phyloP scores from a whole-genome alignment of 2,797 vertebrate genomes.

The Enteromius mattozi region DNA sequence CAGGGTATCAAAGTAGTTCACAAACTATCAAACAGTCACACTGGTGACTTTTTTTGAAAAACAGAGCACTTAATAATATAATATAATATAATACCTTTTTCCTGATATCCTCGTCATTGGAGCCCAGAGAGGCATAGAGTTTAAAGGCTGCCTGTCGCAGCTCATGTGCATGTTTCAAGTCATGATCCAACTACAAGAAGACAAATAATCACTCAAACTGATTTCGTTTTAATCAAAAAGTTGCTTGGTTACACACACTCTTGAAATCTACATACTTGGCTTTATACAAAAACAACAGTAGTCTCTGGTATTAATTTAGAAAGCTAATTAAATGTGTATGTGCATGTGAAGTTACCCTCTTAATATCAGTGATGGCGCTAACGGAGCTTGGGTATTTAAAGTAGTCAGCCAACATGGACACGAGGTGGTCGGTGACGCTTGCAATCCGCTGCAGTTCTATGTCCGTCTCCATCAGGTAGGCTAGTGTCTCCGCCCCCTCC shows the following conservation, averaged over 20 bases:
- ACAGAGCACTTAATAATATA: not conserved
- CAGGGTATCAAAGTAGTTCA: not conserved
- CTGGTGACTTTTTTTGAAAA: not conserved
- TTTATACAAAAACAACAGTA: not conserved
- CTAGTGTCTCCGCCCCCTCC: conserved; percentile 95
- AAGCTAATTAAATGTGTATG: not conserved
- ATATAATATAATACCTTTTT: conserved; percentile 85
- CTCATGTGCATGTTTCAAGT: conserved; percentile 97
- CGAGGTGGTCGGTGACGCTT: conserved; percentile 96
- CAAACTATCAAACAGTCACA: not conserved
- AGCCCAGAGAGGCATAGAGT: conserved; percentile 96
- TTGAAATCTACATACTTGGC: not conserved
- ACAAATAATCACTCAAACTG: not conserved
- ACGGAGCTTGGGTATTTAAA: conserved; percentile 99
- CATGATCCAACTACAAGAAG: conserved; percentile 89
- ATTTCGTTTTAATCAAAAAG: not conserved
- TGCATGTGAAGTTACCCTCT: conserved; percentile 82
- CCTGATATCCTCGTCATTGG: conserved; percentile 98
- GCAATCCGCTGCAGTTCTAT: conserved; percentile 98
- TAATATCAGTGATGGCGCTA: conserved; percentile 98
- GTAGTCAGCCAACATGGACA: conserved; percentile 97
- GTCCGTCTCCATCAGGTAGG: conserved; percentile 96
- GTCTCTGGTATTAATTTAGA: conserved; percentile 11
- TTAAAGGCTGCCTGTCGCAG: conserved; percentile 98
- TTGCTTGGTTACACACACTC: not conserved